Percentiles rank a stretch among this genome's conserved stretches.
These are phyloP conservation scores for Cercopithecus mona DNA, from an alignment of 2,113 vertebrate genomes.

Conservation along the genomic window DNA sequence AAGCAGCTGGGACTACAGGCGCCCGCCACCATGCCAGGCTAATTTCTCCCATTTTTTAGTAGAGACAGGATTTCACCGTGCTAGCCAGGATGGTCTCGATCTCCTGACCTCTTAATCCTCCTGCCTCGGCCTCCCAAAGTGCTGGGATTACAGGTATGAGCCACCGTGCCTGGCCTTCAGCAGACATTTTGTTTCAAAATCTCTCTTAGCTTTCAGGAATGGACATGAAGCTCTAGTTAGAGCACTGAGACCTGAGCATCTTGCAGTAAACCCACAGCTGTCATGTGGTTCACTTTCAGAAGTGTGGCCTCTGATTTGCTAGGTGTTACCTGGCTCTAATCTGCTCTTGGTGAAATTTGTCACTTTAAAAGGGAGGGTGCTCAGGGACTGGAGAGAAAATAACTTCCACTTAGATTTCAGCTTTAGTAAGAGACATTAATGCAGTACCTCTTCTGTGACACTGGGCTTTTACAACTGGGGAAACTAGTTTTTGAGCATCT, in stretches of 20 bases:
- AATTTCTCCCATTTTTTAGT: too few relatives aligned
- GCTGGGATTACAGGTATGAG: too few relatives aligned
- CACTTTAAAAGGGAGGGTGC: background rate
- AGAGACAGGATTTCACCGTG: too few relatives aligned
- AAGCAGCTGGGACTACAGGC: too few relatives aligned
- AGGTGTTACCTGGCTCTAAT: background rate
- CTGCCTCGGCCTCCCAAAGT: too few relatives aligned
- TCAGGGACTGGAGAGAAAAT: background rate
- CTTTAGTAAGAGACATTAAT: background rate
- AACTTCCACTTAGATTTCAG: background rate
- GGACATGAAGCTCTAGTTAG: background rate
- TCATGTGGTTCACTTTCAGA: background rate
- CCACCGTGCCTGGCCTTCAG: background rate
- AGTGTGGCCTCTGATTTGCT: background rate
- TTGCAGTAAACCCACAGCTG: accelerated
- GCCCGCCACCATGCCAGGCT: too few relatives aligned
- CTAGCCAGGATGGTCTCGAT: too few relatives aligned
- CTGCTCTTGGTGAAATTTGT: background rate
- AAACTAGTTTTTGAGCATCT: background rate
- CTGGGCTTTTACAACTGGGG: background rate
- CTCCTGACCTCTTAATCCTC: too few relatives aligned
- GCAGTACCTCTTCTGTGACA: background rate
- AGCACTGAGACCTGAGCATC: too few relatives aligned
- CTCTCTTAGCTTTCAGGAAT: background rate
- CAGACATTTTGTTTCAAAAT: background rate